These are phyloP conservation scores for Drosophila varians DNA, from an alignment of 1,140 invertebrate species.

Conservation along the genomic window DNA sequence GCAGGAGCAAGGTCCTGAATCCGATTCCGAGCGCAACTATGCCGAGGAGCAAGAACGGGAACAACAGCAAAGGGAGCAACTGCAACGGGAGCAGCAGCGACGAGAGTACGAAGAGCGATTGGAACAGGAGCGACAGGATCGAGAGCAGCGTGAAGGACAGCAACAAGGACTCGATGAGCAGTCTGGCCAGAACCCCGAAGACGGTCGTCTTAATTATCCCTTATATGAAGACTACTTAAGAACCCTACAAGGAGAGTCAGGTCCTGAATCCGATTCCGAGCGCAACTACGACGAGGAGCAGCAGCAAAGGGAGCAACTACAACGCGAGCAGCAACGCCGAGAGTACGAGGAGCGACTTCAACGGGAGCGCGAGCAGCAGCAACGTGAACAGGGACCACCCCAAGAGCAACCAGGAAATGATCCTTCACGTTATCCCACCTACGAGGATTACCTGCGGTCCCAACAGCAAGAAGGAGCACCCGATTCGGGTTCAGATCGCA, in stretches of 20 bases:
- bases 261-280: background rate
- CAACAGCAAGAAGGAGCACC: slow-evolving; percentile 5
- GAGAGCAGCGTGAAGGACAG: slow-evolving; percentile 16
- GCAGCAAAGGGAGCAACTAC: background rate
- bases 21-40: background rate
- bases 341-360: slow-evolving; percentile 6
- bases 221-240: slow-evolving; percentile 5
- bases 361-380: slow-evolving; percentile 6
- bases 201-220: background rate
- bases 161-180: background rate
- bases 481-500: background rate
- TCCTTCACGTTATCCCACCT: slow-evolving; percentile 1
- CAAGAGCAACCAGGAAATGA: background rate
- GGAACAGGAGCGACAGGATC: slow-evolving; percentile 9
- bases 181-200: background rate
- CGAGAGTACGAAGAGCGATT: background rate
- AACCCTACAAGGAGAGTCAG: slow-evolving; percentile 4
- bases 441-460: background rate
- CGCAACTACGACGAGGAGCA: slow-evolving; percentile 15
- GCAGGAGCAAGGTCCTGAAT: no score
- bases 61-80: background rate
- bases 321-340: background rate
- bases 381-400: background rate
- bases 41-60: slow-evolving; percentile 5
- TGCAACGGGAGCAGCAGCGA: background rate